Percentiles rank a stretch among this genome's conserved stretches.
Evolutionary conservation across 2,113 vertebrate species (phyloP).

Genomic region (Poicephalus gulielmi): DNA sequence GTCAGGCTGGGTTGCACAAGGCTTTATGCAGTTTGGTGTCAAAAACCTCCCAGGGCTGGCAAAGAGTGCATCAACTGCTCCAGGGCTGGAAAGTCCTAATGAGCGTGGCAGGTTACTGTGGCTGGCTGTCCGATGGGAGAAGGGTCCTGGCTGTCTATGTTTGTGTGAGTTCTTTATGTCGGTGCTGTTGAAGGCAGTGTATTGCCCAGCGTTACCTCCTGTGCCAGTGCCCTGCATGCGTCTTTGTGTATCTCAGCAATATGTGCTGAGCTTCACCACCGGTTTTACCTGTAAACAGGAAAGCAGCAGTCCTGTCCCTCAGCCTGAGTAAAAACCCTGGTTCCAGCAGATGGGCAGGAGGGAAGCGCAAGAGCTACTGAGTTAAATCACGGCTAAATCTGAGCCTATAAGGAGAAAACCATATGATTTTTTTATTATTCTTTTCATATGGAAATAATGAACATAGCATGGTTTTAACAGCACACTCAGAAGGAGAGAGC

Average conservation of each 20-base stretch:
- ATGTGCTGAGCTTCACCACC: background rate
- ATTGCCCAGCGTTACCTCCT: background rate
- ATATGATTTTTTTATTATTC: background rate
- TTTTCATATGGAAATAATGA: background rate
- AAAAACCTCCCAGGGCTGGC: background rate
- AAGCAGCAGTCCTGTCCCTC: rapidly evolving
- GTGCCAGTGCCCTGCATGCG: rapidly evolving
- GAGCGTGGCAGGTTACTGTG: background rate
- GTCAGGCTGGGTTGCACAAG: background rate
- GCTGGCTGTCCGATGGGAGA: background rate
- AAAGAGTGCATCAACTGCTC: background rate
- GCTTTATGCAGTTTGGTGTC: background rate
- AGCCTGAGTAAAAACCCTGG: background rate
- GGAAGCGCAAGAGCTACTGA: background rate
- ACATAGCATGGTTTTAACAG: background rate
- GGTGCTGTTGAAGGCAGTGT: background rate
- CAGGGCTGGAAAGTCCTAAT: background rate
- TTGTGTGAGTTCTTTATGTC: background rate
- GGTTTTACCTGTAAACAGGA: background rate
- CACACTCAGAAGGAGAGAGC: background rate
- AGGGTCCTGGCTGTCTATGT: background rate
- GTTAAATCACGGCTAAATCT: background rate
- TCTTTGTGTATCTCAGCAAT: background rate
- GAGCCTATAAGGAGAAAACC: background rate
- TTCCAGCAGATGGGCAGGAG: background rate